Evolutionary conservation across 2,888 invertebrate genomes (phyloP).

Genomic region (Pammene aurita): DNA sequence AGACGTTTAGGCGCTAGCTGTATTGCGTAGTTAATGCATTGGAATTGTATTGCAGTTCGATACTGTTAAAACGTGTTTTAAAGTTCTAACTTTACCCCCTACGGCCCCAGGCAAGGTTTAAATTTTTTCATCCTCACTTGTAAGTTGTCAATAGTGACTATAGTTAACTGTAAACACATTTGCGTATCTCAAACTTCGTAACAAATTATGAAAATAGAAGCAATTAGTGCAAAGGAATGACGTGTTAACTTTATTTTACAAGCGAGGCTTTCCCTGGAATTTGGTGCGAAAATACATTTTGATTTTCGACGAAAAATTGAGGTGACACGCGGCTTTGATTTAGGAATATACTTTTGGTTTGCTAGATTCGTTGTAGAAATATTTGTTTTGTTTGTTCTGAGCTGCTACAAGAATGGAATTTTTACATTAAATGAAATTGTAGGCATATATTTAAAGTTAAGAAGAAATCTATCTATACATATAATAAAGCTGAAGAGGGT

Average conservation of each 20-base stretch:
- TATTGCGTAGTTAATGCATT: too few species aligned
- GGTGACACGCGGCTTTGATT: constrained; percentile 1
- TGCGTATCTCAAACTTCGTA: constrained; percentile 33
- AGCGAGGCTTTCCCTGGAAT: constrained; percentile 11
- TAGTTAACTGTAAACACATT: constrained; percentile 19
- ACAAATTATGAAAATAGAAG: constrained; percentile 40
- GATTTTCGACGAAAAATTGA: constrained; percentile 19
- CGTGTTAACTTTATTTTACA: constrained; percentile 36
- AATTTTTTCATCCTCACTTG: neutral
- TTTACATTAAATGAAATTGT: neutral
- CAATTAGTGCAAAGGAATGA: constrained; percentile 36
- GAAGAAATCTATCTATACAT: too few species aligned
- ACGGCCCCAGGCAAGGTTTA: too few species aligned
- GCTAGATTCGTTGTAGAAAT: neutral
- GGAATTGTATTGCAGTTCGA: too few species aligned
- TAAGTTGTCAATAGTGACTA: neutral
- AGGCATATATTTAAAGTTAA: neutral
- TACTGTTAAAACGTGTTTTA: too few species aligned
- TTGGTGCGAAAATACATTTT: constrained; percentile 25
- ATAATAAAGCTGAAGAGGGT: too few species aligned
- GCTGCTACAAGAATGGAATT: neutral
- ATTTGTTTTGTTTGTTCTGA: neutral
- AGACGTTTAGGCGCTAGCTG: too few species aligned
- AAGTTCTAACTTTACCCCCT: too few species aligned
- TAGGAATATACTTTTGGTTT: neutral